These are phyloP conservation scores for Thysanoteuthis rhombus DNA, from an alignment of 2,888 invertebrate species.

Conservation along the genomic window DNA sequence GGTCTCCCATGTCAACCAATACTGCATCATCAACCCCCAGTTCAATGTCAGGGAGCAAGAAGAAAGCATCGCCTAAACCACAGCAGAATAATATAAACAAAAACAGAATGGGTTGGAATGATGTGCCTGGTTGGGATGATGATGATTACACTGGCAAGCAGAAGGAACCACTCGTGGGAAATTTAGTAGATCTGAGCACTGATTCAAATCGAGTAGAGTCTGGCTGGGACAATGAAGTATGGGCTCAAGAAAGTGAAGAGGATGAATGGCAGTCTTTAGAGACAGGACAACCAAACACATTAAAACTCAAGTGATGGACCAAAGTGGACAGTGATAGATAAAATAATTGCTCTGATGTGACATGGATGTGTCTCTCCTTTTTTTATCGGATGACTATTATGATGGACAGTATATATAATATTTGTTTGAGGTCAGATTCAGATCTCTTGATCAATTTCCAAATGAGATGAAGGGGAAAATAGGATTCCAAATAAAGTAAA, in stretches of 20 bases:
- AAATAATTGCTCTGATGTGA: not conserved
- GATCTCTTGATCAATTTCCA: not conserved
- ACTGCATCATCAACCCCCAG: not conserved
- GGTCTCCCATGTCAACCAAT: not conserved
- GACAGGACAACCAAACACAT: conserved; percentile 1
- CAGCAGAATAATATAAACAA: conserved; percentile 30
- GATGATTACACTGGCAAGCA: conserved; percentile 46
- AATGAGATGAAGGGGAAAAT: not conserved
- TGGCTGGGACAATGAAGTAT: conserved; percentile 63
- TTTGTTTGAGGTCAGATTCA: not conserved
- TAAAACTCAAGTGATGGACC: conserved; percentile 25
- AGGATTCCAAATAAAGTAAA: not conserved
- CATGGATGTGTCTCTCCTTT: too few species aligned
- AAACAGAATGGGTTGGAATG: conserved; percentile 47
- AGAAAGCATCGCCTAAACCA: conserved; percentile 31
- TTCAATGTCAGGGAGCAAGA: conserved; percentile 23
- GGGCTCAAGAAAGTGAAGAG: conserved; percentile 57
- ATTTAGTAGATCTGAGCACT: conserved; percentile 57
- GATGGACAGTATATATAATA: not conserved
- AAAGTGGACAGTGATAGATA: not conserved
- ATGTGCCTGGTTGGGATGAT: conserved; percentile 51
- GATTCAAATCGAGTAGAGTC: conserved; percentile 41
- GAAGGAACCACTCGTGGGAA: conserved; percentile 59
- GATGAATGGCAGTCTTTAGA: conserved; percentile 63
- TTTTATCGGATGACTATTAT: not conserved